Evolutionary conservation across 2,113 vertebrate species (phyloP), one percentile per base, ranked within the genome.

Genomic region (Numida meleagris): DNA sequence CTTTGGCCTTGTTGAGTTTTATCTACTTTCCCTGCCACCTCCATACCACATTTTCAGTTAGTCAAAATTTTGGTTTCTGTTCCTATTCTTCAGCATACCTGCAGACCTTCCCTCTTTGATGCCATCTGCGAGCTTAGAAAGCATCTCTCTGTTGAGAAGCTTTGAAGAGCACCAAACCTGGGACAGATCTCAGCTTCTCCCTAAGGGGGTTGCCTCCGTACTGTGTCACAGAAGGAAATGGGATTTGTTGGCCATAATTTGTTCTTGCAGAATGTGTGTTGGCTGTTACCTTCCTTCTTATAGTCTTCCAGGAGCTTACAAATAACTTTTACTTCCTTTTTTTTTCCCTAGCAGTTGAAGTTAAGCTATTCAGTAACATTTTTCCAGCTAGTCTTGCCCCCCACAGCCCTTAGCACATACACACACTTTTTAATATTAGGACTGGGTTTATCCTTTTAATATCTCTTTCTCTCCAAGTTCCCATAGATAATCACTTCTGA

Each of bases 1-100:
- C 71, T 86, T 94, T 83, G 23, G 4, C 31, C 42, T 70, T 90
- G 86, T 92, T 86, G 93, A 74, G 31, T 77, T 83, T 83, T 66
- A 53, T 76, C 20, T 20, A 17, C 23, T 88, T 62, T 40, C 10
- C 25, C 36, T 40, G 12, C 15, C 27, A 53, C 15, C 27, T 4
- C 12, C 46, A 50, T 17, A 68, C 9, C 38, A 57, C 21, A 79
- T 50, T 82, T 89, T 94, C 58, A 65, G 14, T 82, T 77, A 72
- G 29, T 73, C 40, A 93, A 68, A 93, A 93, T 93, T 53, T 72
- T 73, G 27, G 43, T 89, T 89, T 94, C 62, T 12, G 0, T 79
- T 84, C 43, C 48, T 3, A 5, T 82, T 81, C 62, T 36, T 23
- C 38, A 29, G 43, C 23, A n/a, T 58, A 65, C 55, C 55, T 91